Evolutionary conservation across 2,797 vertebrate genomes (phyloP).

Genomic region (Danio albolineatus): DNA sequence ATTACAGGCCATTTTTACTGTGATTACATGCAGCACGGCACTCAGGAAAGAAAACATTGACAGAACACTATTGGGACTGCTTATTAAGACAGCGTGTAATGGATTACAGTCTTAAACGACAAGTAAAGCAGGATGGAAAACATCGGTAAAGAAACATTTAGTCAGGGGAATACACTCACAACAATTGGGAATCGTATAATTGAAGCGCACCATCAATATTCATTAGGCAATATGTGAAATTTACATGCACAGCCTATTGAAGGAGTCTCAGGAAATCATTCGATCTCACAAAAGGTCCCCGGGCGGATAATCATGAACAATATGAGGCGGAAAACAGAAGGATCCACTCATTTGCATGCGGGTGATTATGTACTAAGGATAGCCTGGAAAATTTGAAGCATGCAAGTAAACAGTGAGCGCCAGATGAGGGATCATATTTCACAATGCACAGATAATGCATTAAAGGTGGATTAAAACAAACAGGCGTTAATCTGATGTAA

Average conservation of each 20-base stretch:
- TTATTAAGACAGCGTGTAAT: constrained; percentile 21
- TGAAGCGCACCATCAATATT: constrained; percentile 60
- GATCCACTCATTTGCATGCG: constrained; percentile 20
- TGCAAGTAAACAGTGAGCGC: constrained; percentile 26
- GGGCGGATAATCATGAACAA: constrained; percentile 28
- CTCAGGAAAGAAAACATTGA: not conserved
- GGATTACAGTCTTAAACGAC: constrained; percentile 20
- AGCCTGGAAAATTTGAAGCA: constrained; percentile 12
- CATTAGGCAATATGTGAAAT: constrained; percentile 60
- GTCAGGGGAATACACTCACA: constrained; percentile 33
- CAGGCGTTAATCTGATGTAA: not conserved
- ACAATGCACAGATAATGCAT: not conserved
- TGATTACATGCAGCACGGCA: constrained; percentile 1
- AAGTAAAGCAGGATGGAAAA: constrained; percentile 17
- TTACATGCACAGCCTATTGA: constrained; percentile 53
- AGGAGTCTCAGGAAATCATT: constrained; percentile 25
- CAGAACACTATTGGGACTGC: not conserved
- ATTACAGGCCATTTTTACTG: not conserved
- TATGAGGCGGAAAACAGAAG: constrained; percentile 17
- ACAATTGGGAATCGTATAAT: constrained; percentile 7
- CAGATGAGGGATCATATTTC: constrained; percentile 10
- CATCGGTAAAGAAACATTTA: constrained; percentile 34
- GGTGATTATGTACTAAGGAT: constrained; percentile 15
- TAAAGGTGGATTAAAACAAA: constrained; percentile 1
- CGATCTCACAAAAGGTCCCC: constrained; percentile 25